Evolutionary conservation across 1,140 invertebrate species (phyloP).

Genomic region (Gryon sp.): DNA sequence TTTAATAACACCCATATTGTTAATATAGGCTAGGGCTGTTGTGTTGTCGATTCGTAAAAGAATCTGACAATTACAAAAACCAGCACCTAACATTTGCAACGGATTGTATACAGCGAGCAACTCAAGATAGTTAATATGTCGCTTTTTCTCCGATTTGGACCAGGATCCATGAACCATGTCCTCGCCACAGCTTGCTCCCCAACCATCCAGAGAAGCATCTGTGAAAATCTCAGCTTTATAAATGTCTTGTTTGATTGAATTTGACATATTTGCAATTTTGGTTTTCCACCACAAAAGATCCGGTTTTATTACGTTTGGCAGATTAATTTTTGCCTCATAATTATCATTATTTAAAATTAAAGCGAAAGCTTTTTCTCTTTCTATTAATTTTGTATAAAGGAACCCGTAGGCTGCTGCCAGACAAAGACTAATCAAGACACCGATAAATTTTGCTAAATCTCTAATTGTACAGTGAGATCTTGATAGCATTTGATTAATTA

Average conservation of each 20-base stretch:
- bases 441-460: slow-evolving; percentile 26
- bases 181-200: too few relatives aligned
- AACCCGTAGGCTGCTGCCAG: slow-evolving; percentile 2
- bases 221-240: slow-evolving; percentile 14
- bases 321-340: too few relatives aligned
- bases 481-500: too few relatives aligned
- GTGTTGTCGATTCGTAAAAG: slow-evolving; percentile 28
- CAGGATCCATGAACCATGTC: too few relatives aligned
- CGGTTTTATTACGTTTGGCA: too few relatives aligned
- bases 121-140: slow-evolving; percentile 18
- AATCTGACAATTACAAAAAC: slow-evolving; percentile 5
- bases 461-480: too few relatives aligned
- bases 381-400: neutral
- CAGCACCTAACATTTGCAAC: neutral
- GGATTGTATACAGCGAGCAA: slow-evolving; percentile 13
- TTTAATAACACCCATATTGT: slow-evolving; percentile 25
- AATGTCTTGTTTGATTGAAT: too few relatives aligned
- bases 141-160: too few relatives aligned
- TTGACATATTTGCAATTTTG: too few relatives aligned
- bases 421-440: neutral
- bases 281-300: too few relatives aligned
- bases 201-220: slow-evolving; percentile 9
- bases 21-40: slow-evolving; percentile 12
- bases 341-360: too few relatives aligned
- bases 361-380: too few relatives aligned